Base-by-base conservation (phyloP, 2,888 invertebrate genomes). In the Neelides folsomi region DNA sequence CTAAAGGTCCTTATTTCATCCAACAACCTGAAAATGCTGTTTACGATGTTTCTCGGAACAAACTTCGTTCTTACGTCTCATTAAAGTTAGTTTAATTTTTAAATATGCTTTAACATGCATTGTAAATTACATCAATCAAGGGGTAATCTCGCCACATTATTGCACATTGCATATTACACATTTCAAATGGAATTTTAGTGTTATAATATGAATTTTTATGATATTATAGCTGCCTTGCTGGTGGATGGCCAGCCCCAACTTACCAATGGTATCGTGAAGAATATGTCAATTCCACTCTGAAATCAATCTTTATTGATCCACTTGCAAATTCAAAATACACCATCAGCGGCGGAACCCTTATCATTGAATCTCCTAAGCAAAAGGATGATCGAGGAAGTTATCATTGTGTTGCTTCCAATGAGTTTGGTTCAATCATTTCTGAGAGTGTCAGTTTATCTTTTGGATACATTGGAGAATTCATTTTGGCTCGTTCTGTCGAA, bases 201-300 rank as follows among this genome's bases (percentile, higher is more conserved):
- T 42, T 41, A 13, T 39, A 20, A 27, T 27, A 27, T 5, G 4
- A 27, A 27, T 27, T 27, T 34, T 66, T 63, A n/a, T n/a, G n/a
- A n/a, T n/a, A n/a, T n/a, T n/a, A 10, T 61, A 82, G 81, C 60
- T 89, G 88, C 66, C 73, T 86, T 53, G 86, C 87, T 60, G 84
- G 80, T 59, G 93, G 92, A 0, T 92, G 81, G 70, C 94, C 94
- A 4, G 79, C 86, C 18, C 92, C 94, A 0, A 79, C 79, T 0
- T 94, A 94, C 68, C 79, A 82, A 66, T 94, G 90, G 93, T 92
- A 78, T 68, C 80, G 82, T 67, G 90, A 90, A 73, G 82, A 86
- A 64, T 90, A 86, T 69, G 79, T 83, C 63, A 83, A 86, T 59
- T 86, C 87, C 67, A 77, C 78, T 49, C 72, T 87, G 10, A 74